phyloP scores from a whole-genome alignment of 2,113 vertebrate species.

The Aplodontia rufa region DNA sequence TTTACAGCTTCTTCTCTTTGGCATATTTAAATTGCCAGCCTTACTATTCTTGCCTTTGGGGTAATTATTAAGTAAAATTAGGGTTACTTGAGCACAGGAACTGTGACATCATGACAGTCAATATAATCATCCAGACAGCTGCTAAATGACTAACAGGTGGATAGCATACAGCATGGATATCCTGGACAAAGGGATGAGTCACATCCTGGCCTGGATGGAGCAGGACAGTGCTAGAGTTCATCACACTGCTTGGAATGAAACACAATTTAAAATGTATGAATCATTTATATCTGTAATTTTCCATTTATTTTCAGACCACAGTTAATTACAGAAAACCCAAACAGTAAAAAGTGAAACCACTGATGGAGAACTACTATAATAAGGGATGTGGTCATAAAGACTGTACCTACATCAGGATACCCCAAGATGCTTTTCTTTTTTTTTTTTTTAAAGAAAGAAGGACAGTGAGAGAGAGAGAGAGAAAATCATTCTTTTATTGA shows the following conservation, averaged over 20 bases:
- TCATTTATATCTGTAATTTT: background rate
- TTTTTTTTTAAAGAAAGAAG: too few relatives aligned
- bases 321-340: background rate
- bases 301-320: background rate
- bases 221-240: background rate
- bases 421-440: background rate
- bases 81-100: background rate
- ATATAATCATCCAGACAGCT: background rate
- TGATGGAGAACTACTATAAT: background rate
- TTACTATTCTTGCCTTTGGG: background rate
- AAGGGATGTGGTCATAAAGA: background rate
- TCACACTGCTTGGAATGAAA: background rate
- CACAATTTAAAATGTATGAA: background rate
- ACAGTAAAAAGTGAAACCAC: background rate
- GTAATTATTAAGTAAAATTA: background rate
- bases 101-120: background rate
- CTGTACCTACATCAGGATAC: background rate
- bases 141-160: background rate
- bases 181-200: background rate
- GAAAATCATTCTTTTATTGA: too few relatives aligned
- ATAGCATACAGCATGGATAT: background rate
- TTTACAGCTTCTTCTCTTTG: background rate
- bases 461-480: too few relatives aligned
- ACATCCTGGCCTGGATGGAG: background rate
- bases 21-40: background rate